Percentiles rank a stretch among this genome's conserved stretches.
Conservation (phyloP, 2,888 invertebrate genomes). For the Tiliacea aurago region DNA sequence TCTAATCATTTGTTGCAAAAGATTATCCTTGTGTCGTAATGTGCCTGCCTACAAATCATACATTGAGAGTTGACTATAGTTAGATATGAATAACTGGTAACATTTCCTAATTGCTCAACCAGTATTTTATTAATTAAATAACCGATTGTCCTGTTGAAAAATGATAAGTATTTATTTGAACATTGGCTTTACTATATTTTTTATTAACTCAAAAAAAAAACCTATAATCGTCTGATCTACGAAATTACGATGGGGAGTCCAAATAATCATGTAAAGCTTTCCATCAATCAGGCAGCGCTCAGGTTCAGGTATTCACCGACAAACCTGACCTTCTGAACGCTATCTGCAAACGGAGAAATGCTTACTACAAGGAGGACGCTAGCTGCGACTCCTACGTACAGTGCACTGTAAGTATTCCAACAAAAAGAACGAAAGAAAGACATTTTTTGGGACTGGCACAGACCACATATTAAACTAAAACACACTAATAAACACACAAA, state of each 20-base stretch:
- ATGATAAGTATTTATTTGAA: neutral
- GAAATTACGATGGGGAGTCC: neutral
- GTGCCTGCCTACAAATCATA: neutral
- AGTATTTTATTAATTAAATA: neutral
- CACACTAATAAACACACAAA: too few species aligned
- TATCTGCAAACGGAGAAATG: slow-evolving; percentile 87
- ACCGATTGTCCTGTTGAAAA: neutral
- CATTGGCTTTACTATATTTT: neutral
- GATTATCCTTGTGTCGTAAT: too few species aligned
- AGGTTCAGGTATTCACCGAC: neutral
- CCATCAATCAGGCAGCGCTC: slow-evolving; percentile 31
- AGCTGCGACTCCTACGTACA: slow-evolving; percentile 93
- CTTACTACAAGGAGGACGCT: slow-evolving; percentile 90
- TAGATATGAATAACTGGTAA: neutral
- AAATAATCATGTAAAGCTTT: neutral
- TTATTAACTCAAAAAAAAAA: neutral
- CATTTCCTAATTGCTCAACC: neutral
- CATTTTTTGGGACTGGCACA: too few species aligned
- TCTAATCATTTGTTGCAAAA: neutral
- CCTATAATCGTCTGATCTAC: neutral
- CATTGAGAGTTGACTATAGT: neutral
- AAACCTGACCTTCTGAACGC: slow-evolving; percentile 18
- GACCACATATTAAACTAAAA: too few species aligned
- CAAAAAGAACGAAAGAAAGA: too few species aligned
- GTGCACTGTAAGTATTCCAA: slow-evolving; percentile 90